Conservation (phyloP, 2,797 vertebrate species). For the Dermochelys coriacea region DNA sequence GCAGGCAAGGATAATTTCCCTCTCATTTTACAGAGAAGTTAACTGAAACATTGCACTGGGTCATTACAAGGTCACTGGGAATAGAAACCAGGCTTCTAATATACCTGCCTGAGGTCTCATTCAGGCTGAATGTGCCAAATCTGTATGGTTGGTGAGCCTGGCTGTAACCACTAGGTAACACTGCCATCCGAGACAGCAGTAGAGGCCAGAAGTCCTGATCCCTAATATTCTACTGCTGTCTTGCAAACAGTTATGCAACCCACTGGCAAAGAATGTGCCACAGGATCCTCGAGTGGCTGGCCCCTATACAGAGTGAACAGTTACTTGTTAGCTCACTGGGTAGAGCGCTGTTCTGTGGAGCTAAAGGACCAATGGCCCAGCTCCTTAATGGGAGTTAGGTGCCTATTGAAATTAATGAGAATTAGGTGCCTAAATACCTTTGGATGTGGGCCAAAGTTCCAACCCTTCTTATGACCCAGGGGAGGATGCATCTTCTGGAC, state of each 20-base stretch:
- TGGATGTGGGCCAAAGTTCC: no score
- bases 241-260: background rate
- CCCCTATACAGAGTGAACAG: background rate
- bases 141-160: background rate
- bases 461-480: no score
- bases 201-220: background rate
- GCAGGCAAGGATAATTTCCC: background rate
- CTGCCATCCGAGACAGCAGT: background rate
- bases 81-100: background rate
- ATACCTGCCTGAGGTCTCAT: background rate
- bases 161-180: background rate
- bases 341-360: no score
- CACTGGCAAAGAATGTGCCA: background rate
- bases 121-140: background rate
- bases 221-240: background rate
- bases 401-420: no score
- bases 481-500: no score
- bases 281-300: background rate
- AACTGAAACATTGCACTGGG: background rate
- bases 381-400: no score
- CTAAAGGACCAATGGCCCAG: no score
- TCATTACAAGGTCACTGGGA: background rate
- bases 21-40: background rate
- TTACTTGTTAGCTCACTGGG: background rate
- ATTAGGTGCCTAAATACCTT: no score